Conservation (phyloP, 2,888 invertebrate genomes). For the Archaeoteleia sp. region DNA sequence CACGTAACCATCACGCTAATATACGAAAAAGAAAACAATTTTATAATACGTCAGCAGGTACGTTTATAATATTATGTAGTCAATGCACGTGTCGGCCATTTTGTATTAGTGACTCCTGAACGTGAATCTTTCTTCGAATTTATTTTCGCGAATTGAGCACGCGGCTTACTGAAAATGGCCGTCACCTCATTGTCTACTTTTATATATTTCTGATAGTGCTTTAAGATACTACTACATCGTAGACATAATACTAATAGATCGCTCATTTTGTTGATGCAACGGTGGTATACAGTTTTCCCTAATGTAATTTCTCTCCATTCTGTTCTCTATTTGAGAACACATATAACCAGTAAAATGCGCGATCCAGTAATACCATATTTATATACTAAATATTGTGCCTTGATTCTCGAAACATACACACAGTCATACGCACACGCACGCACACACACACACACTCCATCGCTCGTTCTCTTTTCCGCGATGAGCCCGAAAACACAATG, state of each 20-base stretch:
- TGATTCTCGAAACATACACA: constrained; percentile 9
- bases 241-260: no score
- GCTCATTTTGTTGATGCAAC: no score
- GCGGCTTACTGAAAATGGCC: constrained; percentile 14
- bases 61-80: constrained; percentile 3
- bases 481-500: constrained; percentile 40
- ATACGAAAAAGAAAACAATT: constrained; percentile 15
- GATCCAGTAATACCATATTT: no score
- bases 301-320: no score
- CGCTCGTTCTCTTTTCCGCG: constrained; percentile 40
- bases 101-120: neutral
- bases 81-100: constrained; percentile 17
- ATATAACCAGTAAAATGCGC: no score
- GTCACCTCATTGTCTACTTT: neutral
- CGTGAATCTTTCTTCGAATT: neutral
- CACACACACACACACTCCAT: constrained; percentile 5
- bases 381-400: constrained; percentile 21
- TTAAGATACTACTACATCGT: constrained; percentile 8
- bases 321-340: no score
- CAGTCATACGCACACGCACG: constrained; percentile 10
- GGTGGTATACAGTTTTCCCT: no score
- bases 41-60: constrained; percentile 22
- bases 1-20: no score
- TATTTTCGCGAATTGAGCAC: neutral
- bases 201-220: constrained; percentile 16